A percentile compares a stretch with the other conserved stretches of the same genome.
phyloP scores from a whole-genome alignment of 2,888 invertebrate species.

The Beris chalybata region DNA sequence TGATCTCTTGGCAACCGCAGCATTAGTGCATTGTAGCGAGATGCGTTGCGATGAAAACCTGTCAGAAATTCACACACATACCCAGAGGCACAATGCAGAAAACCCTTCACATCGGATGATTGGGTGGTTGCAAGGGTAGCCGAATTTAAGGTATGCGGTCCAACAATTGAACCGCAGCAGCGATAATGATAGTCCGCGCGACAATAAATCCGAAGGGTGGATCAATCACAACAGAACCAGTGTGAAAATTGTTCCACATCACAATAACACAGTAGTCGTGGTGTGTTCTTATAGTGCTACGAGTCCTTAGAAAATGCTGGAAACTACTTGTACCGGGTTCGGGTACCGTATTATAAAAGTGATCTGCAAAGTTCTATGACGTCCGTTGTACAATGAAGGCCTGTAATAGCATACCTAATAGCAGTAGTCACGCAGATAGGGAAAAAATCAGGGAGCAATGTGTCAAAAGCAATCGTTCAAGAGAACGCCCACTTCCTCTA shows the following conservation, averaged over 20 bases:
- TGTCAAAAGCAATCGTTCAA: conserved; percentile 29
- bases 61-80: neutral
- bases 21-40: neutral
- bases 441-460: conserved; percentile 7
- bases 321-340: neutral
- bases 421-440: neutral
- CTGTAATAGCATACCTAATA: neutral
- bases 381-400: conserved; percentile 2
- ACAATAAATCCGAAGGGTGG: conserved; percentile 30
- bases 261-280: neutral
- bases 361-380: conserved; percentile 24
- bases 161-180: conserved; percentile 47
- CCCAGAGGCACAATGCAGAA: neutral
- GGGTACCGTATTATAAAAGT: conserved; percentile 4
- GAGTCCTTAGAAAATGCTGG: neutral
- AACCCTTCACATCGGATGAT: too few species aligned
- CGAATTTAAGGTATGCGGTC: conserved; percentile 11
- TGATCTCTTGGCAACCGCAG: conserved; percentile 10
- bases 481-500: conserved; percentile 30
- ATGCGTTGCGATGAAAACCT: neutral
- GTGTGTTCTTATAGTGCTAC: neutral
- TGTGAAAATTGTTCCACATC: conserved; percentile 22
- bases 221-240: conserved; percentile 34
- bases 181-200: conserved; percentile 49
- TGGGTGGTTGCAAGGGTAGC: too few species aligned